Conservation (phyloP, 2,888 invertebrate species). For the Machimus rusticus region DNA sequence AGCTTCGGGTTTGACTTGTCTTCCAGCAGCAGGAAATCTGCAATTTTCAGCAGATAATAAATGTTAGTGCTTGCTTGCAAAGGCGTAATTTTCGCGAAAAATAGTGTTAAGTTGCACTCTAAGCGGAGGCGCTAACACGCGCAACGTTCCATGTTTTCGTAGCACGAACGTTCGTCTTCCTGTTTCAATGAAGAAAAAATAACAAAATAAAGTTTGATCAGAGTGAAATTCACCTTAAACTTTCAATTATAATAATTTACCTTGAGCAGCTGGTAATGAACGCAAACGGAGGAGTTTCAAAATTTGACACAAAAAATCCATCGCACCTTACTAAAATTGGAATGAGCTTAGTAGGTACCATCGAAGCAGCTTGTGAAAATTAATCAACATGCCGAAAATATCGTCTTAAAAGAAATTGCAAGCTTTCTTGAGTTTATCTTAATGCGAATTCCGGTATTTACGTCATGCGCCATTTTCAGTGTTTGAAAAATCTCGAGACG, state of each 20-base stretch:
- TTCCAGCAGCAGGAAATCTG: neutral
- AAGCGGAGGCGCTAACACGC: neutral
- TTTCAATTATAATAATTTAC: neutral
- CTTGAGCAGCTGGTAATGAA: neutral
- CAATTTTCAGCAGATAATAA: neutral
- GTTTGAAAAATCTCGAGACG: neutral
- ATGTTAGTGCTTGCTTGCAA: neutral
- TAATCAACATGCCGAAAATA: neutral
- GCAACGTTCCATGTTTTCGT: neutral
- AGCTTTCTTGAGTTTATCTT: neutral
- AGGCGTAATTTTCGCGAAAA: neutral
- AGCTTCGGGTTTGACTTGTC: too few species aligned
- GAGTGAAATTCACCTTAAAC: neutral
- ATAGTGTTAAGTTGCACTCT: neutral
- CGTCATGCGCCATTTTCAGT: neutral
- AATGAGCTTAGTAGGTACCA: neutral
- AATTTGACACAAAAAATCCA: neutral
- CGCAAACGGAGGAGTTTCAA: neutral
- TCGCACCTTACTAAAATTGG: neutral
- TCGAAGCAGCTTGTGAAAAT: neutral
- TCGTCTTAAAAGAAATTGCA: neutral
- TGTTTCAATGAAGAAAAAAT: neutral
- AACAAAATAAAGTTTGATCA: too few species aligned
- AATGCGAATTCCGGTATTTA: neutral
- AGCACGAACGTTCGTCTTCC: neutral